Percentiles rank a stretch among this genome's conserved stretches.
These are phyloP conservation scores for Dysmachus trigonus DNA, from an alignment of 2,888 invertebrate species.

Conservation along the genomic window DNA sequence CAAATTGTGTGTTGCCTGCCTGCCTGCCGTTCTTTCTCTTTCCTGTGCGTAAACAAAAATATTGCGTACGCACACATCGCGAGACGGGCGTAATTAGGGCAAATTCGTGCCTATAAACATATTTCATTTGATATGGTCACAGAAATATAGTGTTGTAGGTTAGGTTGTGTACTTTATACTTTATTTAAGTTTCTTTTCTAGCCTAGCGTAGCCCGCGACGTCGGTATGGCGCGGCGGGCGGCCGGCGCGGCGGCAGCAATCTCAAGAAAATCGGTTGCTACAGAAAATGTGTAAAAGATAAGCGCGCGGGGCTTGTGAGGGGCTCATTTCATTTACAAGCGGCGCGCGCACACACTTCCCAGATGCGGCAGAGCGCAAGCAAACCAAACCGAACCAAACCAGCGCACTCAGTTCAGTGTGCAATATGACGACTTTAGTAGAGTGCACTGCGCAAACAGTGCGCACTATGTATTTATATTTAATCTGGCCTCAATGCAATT, in stretches of 20 bases:
- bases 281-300: slow-evolving; percentile 32
- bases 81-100: slow-evolving; percentile 39
- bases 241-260: background rate
- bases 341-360: slow-evolving; percentile 11
- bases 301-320: background rate
- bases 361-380: too few species aligned
- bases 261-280: slow-evolving; percentile 28
- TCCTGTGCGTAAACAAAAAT: slow-evolving; percentile 40
- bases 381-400: too few species aligned
- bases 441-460: background rate
- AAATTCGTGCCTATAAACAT: slow-evolving; percentile 42
- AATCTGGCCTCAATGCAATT: slow-evolving; percentile 43
- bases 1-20: too few species aligned
- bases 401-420: background rate
- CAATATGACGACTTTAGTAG: slow-evolving; percentile 23
- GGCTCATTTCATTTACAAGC: background rate
- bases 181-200: slow-evolving; percentile 15
- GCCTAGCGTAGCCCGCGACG: too few species aligned
- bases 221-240: too few species aligned
- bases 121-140: slow-evolving; percentile 35
- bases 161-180: slow-evolving; percentile 38
- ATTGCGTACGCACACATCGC: slow-evolving; percentile 22
- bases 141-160: slow-evolving; percentile 41
- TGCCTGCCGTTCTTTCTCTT: slow-evolving; percentile 36
- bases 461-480: slow-evolving; percentile 27